Evolutionary conservation across 1,140 invertebrate species (phyloP), one percentile per base, ranked within the genome.

Genomic region (Maniola jurtina): DNA sequence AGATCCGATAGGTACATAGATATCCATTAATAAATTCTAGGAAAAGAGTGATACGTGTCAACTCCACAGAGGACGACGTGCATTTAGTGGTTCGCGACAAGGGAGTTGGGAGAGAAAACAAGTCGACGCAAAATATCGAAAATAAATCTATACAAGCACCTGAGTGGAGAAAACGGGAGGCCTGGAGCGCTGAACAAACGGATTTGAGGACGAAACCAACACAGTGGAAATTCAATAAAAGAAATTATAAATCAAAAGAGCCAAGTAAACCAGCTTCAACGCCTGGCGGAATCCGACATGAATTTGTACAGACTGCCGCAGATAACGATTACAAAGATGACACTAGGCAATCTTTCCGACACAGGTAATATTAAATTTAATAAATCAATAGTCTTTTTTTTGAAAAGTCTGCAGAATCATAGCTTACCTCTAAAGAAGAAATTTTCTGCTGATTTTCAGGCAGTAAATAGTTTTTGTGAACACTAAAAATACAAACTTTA

Each of bases 141-240:
- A 90, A 84, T 88, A 90, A 89, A 63, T 93, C 93, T 71, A 92
- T 94, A 83, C 93, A 95, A 92, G 93, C 93, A 87, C 94, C 92
- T 69, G 94, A 94, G 80, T 95, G 94, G 94, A 92, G 93, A 74
- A 92, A 93, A 81, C 93, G 94, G 75, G 94, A 96, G 89, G 95
- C 95, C 13, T 96, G 95, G 95, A 96, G 95, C 76, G 95, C 94
- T 35, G 94, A 95, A 82, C 92, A 92, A 76, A 86, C 92, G 74
- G 92, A 93, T 85, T 88, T 92, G 75, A 91, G 92, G 81, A 93
- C 94, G 59, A 93, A 93, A 71, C 92, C 93, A 62, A 93, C 93
- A 64, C 93, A 94, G 66, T 95, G 95, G 94, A 94, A 95, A 78
- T 95, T 95, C 77, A 95, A 94, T 82, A 93, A 93, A 66, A 91